phyloP scores from a whole-genome alignment of 2,888 invertebrate species.

The Tuberolachnus salignus region DNA sequence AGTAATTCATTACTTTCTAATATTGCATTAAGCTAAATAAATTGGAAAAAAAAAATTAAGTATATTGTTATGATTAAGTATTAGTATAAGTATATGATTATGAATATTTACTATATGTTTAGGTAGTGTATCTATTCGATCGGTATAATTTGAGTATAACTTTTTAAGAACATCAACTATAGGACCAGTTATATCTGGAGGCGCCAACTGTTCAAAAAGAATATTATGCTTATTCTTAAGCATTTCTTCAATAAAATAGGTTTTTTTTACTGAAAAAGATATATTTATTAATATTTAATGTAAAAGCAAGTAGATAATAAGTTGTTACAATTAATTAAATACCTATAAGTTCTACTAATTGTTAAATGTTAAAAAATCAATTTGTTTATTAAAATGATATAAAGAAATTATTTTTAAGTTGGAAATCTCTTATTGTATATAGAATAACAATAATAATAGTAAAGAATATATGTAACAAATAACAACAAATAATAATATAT shows the following conservation, averaged over 20 bases:
- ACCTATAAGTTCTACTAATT: neutral
- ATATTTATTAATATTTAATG: slow-evolving; percentile 1
- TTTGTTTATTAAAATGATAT: no score
- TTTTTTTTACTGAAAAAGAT: slow-evolving; percentile 43
- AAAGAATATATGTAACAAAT: neutral
- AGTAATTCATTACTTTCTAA: slow-evolving; percentile 40
- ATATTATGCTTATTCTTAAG: slow-evolving; percentile 39
- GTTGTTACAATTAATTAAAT: neutral
- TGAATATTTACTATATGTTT: slow-evolving; percentile 38
- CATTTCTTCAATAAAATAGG: slow-evolving; percentile 43
- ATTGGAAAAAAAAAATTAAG: neutral
- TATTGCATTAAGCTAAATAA: slow-evolving; percentile 37
- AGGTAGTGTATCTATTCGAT: slow-evolving; percentile 46
- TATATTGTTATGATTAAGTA: neutral
- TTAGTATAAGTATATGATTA: neutral
- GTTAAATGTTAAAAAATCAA: no score
- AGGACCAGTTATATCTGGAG: slow-evolving; percentile 16
- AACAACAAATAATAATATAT: neutral
- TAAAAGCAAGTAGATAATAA: neutral
- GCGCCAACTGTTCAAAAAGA: slow-evolving; percentile 42
- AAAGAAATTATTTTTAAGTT: neutral
- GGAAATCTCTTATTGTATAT: neutral
- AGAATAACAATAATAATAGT: neutral
- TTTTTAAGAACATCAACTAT: slow-evolving; percentile 35
- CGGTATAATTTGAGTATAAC: slow-evolving; percentile 31